phyloP scores from a whole-genome alignment of 2,888 invertebrate species.

The Limnephilus auricula region DNA sequence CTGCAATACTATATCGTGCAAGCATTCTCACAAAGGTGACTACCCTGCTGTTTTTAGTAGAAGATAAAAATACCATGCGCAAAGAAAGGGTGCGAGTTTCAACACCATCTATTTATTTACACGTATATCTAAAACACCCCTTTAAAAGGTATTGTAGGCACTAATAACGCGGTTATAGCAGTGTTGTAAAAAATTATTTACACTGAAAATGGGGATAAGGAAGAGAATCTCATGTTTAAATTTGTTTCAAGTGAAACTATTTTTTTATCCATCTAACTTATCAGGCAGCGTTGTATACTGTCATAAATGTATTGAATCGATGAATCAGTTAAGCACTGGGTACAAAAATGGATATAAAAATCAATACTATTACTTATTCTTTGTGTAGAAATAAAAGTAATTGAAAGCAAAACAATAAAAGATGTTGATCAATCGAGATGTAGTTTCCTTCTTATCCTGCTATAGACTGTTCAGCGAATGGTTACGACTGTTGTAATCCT shows the following conservation, averaged over 20 bases:
- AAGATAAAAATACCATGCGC: background rate
- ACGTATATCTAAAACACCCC: background rate
- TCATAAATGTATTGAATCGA: background rate
- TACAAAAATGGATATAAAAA: background rate
- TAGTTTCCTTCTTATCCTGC: background rate
- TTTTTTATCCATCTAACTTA: background rate
- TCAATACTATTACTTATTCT: background rate
- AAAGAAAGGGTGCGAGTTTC: background rate
- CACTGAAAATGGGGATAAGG: background rate
- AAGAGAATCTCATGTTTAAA: background rate
- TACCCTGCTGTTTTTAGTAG: background rate
- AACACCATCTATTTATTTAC: background rate
- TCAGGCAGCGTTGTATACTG: background rate
- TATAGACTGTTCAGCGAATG: background rate
- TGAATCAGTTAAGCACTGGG: background rate
- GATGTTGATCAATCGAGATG: background rate
- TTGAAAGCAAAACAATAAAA: background rate
- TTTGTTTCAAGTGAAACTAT: background rate
- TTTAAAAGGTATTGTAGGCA: background rate
- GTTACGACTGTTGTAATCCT: background rate
- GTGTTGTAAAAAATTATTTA: background rate
- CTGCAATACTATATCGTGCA: background rate
- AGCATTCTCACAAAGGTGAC: background rate
- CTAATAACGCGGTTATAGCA: background rate
- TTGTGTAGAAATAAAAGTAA: background rate